Base-by-base conservation (phyloP, 2,797 vertebrate genomes). In the Lepilemur ruficaudatus region DNA sequence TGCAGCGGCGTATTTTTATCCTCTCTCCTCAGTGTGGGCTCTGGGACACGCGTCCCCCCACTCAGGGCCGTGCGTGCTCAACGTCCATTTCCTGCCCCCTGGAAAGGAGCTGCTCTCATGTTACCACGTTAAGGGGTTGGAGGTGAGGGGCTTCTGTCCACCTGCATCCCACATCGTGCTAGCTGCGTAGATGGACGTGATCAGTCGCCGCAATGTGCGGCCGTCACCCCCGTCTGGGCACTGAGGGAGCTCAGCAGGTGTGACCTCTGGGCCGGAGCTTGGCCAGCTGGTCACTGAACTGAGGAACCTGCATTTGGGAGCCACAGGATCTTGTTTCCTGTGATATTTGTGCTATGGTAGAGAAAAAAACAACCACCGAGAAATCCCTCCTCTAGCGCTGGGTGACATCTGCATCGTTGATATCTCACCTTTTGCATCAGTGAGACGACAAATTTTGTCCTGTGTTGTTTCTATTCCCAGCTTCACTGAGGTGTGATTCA, bases 1-100 rank as follows among this genome's bases (percentile, higher is more conserved):
- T 52, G 46, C 50, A 23, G 80, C 17, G 14, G 59, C 20, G 7
- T 10, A 3, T 20, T 63, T 91, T 35, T 17, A 15, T 38, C 73
- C 8, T n/a, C 52, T 11, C 22, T 22, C 4, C 70, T 55, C 13
- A 0, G 0, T 0, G 4, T 13, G 32, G 73, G 32, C 41, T 72
- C 22, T 2, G 25, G 7, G 35, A 59, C 32, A 0, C 0, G 0
- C 7, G 12, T 0, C 23, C 55, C 46, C 17, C 5, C 0, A 0
- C 22, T 32, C 17, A 2, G 11, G 17, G 28, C 0, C 23, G 4
- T 1, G 28, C 4, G 2, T 0, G 3, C 5, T 17, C 22, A 23
- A 1, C 17, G 7, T 57, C 52, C 1, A 1, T 12, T 15, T 76
- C 8, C 76, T 50, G 35, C 32, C 28, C 32, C 5, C n/a, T 4